Evolutionary conservation across 1,140 invertebrate genomes (phyloP), one percentile per base, ranked within the genome.

Genomic region (Leptoteleia sp.): DNA sequence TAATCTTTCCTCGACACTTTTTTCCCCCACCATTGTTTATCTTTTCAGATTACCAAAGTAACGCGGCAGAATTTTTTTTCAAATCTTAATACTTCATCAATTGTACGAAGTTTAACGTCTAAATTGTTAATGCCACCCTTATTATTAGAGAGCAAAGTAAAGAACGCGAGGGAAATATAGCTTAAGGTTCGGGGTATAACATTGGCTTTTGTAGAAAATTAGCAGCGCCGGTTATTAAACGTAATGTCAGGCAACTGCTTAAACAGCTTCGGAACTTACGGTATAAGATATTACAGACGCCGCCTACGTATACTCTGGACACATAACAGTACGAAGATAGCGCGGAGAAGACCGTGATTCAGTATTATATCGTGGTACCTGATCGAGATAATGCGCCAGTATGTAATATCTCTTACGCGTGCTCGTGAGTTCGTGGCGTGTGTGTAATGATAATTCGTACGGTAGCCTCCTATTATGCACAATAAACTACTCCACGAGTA

Each of bases 211-310:
- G 48, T 54, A 40, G 31, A 45, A 72, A 73, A 73, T 73, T 65
- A 73, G 62, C 54, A 33, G 47, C 61, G 45, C 7, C 37, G 33
- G 47, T 52, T 65, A 67, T 67, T 76, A 67, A 59, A 45, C 47
- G 47, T 67, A 76, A 67, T 76, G 71, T 67, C 54, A 67, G 54
- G 35, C 52, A 67, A 76, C 48, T 67, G 61, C 61, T 76, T 67
- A 61, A 76, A 75, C 62, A 55, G 48, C 72, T 68, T 68, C 55
- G 55, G 62, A 76, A 68, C 72, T 76, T 76, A 76, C 72, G 72
- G 73, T 64, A 76, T 70, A 76, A 76, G 64, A 70, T 70, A 76
- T 68, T 76, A 76, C 48, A 38, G 52, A 54, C 47, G 62, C 55
- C 72, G 37, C 62, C 45, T 75, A 61, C 71, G 52, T 67, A 64